Conservation (phyloP, 2,113 vertebrate species). For the Leucosticte australis region DNA sequence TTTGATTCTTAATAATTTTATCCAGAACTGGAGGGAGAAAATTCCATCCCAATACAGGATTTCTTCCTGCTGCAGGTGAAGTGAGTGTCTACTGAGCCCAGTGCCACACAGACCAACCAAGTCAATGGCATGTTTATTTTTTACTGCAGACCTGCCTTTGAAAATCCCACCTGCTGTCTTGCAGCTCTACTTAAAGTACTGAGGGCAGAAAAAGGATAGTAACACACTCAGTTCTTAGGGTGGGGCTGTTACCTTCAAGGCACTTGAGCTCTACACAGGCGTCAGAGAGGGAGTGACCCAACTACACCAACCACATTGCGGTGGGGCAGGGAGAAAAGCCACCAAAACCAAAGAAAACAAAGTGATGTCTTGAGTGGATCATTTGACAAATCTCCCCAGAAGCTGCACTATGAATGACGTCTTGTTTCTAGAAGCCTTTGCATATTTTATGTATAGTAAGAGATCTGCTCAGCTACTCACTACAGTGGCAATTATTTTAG, state of each 20-base stretch:
- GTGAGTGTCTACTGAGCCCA: background rate
- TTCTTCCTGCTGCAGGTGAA: background rate
- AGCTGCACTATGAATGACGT: background rate
- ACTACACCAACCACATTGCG: fast-evolving
- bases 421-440: background rate
- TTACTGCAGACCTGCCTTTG: background rate
- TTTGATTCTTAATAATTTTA: background rate
- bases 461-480: fast-evolving
- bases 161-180: background rate
- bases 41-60: background rate
- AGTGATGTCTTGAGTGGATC: background rate
- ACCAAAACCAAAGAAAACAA: background rate
- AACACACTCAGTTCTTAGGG: background rate
- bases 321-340: background rate
- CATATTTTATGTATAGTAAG: background rate
- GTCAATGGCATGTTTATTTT: fast-evolving
- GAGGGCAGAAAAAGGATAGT: background rate
- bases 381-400: background rate
- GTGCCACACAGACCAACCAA: background rate
- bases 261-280: too few species aligned
- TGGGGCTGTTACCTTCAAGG: background rate
- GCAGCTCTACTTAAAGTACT: background rate
- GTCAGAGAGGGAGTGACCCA: background rate
- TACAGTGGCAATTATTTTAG: background rate
- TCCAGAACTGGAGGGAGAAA: background rate